Evolutionary conservation across 2,888 invertebrate species (phyloP), one percentile per base, ranked within the genome.

Genomic region (Griposia aprilina): DNA sequence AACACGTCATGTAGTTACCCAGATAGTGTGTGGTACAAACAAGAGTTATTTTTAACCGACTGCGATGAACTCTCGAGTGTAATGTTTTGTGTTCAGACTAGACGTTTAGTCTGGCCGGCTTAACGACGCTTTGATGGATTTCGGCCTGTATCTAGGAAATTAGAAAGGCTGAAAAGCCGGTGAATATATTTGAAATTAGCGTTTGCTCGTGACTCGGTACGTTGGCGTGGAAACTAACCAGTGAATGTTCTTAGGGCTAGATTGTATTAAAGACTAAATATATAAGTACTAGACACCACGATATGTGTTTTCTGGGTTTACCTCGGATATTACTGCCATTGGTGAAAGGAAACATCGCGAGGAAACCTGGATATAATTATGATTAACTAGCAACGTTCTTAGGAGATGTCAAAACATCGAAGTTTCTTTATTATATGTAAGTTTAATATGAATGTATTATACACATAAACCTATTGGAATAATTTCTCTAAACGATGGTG

Each of bases 61-160:
- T 69, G 74, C 80, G 67, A 70, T 81, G 83, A 78, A 81, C 78
- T 75, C 74, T 85, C n/a, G 76, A 86, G 88, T 83, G 80, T 85
- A 84, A 85, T 87, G 85, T 80, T 83, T 87, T 84, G 77, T 83
- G 77, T 83, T n/a, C 68, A 78, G 52, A 50, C 82, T 79, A 87
- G 85, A 89, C 90, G 80, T 84, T 86, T 84, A 83, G 90, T 90
- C 90, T 90, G 73, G 76, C 69, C 36, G 59, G 20, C 10, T 63
- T 77, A 78, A 76, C 74, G 62, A 78, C 41, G 63, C 20, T 77
- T 75, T 85, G 70, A 80, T 86, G 66, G 63, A 75, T 77, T 63
- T 62, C 57, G n/a, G 36, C 17, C 30, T 69, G 50, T 52, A 52
- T 76, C 68, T 71, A 23, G 50, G 13, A 8, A 57, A 70, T 50